Evolutionary conservation across 2,797 vertebrate species (phyloP).

Genomic region (Rhinophrynus dorsalis): DNA sequence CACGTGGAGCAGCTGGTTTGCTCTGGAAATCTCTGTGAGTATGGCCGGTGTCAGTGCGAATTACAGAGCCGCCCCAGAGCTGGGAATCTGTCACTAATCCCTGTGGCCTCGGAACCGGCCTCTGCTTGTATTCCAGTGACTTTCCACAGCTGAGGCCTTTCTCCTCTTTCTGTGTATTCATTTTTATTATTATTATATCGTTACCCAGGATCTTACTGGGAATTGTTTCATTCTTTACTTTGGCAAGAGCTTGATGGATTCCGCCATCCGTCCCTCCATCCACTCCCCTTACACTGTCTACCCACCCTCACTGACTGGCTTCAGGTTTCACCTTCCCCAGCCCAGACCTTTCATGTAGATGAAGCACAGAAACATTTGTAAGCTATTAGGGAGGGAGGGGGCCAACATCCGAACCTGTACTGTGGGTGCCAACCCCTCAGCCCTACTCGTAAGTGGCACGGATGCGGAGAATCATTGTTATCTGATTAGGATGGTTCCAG

Average conservation of each 20-base stretch:
- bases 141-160: neutral
- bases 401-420: neutral
- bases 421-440: neutral
- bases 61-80: too few relatives aligned
- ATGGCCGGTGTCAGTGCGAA: too few relatives aligned
- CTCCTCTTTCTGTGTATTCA: neutral
- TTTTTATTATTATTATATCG: neutral
- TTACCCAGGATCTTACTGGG: neutral
- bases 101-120: too few relatives aligned
- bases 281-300: neutral
- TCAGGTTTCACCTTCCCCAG: constrained; percentile 1
- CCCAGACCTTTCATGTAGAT: neutral
- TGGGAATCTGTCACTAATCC: too few relatives aligned
- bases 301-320: neutral
- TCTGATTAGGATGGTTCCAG: neutral
- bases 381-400: neutral
- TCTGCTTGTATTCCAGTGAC: too few relatives aligned
- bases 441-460: neutral
- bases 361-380: neutral
- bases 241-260: constrained; percentile 5
- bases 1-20: too few relatives aligned
- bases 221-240: constrained; percentile 5
- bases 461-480: neutral
- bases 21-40: too few relatives aligned
- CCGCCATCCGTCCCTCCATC: neutral